A percentile compares a stretch with the other conserved stretches of the same genome.
phyloP scores from a whole-genome alignment of 2,888 invertebrate genomes.

The Nephrocerus scutellatus region DNA sequence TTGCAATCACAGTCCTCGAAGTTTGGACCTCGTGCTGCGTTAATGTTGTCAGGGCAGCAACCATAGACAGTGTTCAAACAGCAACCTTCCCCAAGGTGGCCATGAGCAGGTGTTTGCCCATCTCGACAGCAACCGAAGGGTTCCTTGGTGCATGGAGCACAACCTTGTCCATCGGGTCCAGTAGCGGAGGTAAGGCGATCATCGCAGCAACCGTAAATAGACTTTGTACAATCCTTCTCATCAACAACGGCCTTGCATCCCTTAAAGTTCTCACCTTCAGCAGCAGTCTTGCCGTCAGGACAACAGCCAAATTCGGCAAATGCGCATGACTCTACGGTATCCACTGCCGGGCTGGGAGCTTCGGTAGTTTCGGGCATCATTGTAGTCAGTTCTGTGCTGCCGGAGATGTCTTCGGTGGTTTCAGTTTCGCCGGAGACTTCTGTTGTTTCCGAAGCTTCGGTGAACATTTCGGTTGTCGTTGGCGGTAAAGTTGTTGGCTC shows the following conservation, averaged over 20 bases:
- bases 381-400: too few relatives aligned
- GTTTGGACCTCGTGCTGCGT: slow-evolving; percentile 72
- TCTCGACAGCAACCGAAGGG: slow-evolving; percentile 85
- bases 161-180: slow-evolving; percentile 68
- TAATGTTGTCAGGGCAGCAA: slow-evolving; percentile 87
- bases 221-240: slow-evolving; percentile 49
- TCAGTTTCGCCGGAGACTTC: slow-evolving; percentile 29
- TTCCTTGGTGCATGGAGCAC: slow-evolving; percentile 62
- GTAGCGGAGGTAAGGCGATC: slow-evolving; percentile 60
- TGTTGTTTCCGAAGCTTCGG: slow-evolving; percentile 25
- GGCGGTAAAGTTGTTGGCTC: slow-evolving; percentile 50
- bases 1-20: slow-evolving; percentile 74
- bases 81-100: slow-evolving; percentile 74
- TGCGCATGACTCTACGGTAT: slow-evolving; percentile 44
- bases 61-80: slow-evolving; percentile 66
- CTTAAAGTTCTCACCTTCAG: slow-evolving; percentile 52
- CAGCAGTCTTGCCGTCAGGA: slow-evolving; percentile 58
- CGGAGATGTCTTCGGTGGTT: too few relatives aligned
- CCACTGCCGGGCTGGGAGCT: slow-evolving; percentile 20
- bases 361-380: slow-evolving; percentile 44
- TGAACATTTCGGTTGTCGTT: slow-evolving; percentile 28
- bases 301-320: slow-evolving; percentile 59
- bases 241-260: slow-evolving; percentile 30
- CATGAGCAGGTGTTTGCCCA: slow-evolving; percentile 75
- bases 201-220: slow-evolving; percentile 68